phyloP scores from a whole-genome alignment of 1,140 invertebrate species.

The Nebria ingens region DNA sequence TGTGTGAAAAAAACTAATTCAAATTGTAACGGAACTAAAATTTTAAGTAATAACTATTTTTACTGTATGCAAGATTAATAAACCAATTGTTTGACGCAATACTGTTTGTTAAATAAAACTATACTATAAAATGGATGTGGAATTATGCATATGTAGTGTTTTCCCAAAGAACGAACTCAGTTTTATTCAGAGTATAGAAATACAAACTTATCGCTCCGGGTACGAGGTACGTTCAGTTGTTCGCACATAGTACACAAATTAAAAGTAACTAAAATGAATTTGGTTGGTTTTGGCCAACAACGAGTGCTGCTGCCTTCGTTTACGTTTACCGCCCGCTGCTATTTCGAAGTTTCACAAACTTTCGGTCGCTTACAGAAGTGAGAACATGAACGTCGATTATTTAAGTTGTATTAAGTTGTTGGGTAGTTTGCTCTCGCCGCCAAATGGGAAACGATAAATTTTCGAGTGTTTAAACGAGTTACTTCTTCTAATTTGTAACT shows the following conservation, averaged over 20 bases:
- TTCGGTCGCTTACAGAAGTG: not conserved
- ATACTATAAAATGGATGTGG: too few relatives aligned
- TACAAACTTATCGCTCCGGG: not conserved
- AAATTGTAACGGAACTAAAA: too few relatives aligned
- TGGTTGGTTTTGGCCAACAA: too few relatives aligned
- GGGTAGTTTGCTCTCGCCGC: not conserved
- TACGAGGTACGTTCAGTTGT: not conserved
- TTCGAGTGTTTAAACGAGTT: not conserved
- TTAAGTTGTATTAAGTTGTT: conserved; percentile 9
- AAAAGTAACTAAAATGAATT: conserved; percentile 8
- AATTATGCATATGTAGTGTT: too few relatives aligned
- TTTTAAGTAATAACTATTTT: too few relatives aligned
- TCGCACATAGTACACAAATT: not conserved
- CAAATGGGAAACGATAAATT: conserved; percentile 4
- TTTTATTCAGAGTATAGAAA: not conserved
- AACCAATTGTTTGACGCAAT: too few relatives aligned
- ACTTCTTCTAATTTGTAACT: too few relatives aligned
- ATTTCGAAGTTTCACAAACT: not conserved
- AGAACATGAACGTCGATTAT: not conserved
- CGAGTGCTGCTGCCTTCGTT: not conserved
- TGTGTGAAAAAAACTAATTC: too few relatives aligned
- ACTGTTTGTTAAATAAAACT: too few relatives aligned
- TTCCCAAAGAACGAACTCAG: not conserved
- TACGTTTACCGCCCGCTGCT: not conserved
- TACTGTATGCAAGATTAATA: too few relatives aligned